These are phyloP conservation scores for Mugil cephalus DNA, from an alignment of 2,113 vertebrate species.

Conservation along the genomic window DNA sequence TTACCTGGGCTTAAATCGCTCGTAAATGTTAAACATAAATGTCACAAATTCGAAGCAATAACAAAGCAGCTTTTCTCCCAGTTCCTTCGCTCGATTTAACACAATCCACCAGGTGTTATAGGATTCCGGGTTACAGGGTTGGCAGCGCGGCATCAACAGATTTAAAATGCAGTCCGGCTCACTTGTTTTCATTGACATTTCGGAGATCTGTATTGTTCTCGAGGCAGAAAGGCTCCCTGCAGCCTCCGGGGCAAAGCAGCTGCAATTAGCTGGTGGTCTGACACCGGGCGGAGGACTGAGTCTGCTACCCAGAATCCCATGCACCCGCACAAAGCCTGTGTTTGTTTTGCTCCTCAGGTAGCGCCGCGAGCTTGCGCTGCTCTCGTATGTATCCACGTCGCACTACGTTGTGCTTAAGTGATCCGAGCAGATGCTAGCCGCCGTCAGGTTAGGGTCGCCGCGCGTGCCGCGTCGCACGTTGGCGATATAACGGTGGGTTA, in stretches of 20 bases:
- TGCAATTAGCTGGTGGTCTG: conserved; percentile 52
- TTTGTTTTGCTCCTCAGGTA: conserved; percentile 29
- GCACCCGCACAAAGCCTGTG: conserved; percentile 35
- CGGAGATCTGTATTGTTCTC: conserved; percentile 40
- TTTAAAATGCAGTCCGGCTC: conserved; percentile 18
- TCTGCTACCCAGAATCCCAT: conserved; percentile 19
- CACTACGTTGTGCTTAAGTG: neutral
- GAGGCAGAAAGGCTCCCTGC: conserved; percentile 32
- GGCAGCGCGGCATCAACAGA: neutral
- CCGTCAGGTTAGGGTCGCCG: neutral
- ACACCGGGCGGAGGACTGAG: conserved; percentile 31
- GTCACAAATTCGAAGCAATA: neutral
- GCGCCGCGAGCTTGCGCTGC: no score
- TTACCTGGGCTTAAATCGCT: conserved; percentile 25
- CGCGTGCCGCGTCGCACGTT: neutral
- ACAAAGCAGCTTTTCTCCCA: neutral
- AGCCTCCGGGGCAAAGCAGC: conserved; percentile 15
- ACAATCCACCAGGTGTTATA: neutral
- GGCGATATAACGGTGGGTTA: conserved; percentile 13
- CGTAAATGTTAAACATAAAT: conserved; percentile 1
- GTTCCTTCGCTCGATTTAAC: neutral
- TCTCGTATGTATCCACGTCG: conserved; percentile 18
- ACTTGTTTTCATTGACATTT: conserved; percentile 58
- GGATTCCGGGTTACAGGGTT: neutral
- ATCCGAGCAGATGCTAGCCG: conserved; percentile 3